Base-by-base conservation (phyloP, 2,888 invertebrate genomes). In the Euproctis similis region DNA sequence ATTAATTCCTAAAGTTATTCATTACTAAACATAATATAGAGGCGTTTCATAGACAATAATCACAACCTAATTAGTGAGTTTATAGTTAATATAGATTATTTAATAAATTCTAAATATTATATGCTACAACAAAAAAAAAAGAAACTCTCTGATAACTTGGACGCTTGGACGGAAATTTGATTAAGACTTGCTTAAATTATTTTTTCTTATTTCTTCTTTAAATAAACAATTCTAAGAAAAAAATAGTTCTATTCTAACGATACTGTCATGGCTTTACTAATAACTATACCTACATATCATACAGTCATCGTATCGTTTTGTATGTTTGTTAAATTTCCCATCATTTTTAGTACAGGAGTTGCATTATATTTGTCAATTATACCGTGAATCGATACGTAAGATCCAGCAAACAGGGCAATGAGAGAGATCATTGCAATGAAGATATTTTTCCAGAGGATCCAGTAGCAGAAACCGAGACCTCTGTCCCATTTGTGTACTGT, bases 401-500 rank as follows among this genome's bases (percentile, higher is more conserved):
- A 82, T 1, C 84, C 84, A 4, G 80, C 60, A 11, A 81, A 71
- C 0, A 82, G 56, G 12, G 84, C 84, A 0, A 75, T 29, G 0
- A 84, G 46, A 1, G 84, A 71, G 1, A 84, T 51, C 4, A 72
- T 23, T 2, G 54, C 56, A 3, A 86, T 72, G 2, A 87, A 34
- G 7, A 88, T 63, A 47, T 94, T 92, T 64, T 94, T 94, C 58
- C 86, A 82, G 0, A 93, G 67, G 28, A 87, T 87, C 91, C 92
- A 92, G 24, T 90, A 87, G 41, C 84, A 84, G 10, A 54, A 55
- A 1, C 94, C 94, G 1, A 92, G 85, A 6, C 87, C 87, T 23
- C 86, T 68, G 34, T 73, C 70, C 89, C 90, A 91, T 37, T 88
- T 85, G 42, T 91, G 87, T 2, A 93, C 87, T 0, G 89, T 91